Base-by-base conservation (phyloP, 2,888 invertebrate genomes). In the Automeris io region DNA sequence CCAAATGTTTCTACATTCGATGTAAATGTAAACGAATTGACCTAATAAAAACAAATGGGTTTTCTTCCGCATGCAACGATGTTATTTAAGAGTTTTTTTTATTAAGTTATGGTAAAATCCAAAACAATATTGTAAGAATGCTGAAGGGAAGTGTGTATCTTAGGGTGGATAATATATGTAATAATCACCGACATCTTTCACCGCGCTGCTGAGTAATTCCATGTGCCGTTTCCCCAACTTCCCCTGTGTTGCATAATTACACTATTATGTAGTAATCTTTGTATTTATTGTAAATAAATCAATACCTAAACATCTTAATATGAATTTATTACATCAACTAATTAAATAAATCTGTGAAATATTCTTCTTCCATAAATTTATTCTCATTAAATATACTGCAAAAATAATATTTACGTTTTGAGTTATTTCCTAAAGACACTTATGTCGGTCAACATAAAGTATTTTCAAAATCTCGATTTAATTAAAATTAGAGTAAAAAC, bases 121-220 rank as follows among this genome's bases (percentile, higher is more conserved):
- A 49, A 46, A 47, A 42, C 47, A 44, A 46, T 45, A 42, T 39
- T 31, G 34, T 34, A 40, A 50, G 61, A 57, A 63, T 54, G 57
- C 49, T 46, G 51, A 46, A 53, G 54, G 57, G 56, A 57, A 49
- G 48, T 53, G 52, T 51, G 51, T 57, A 54, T 55, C 67, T 65
- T 54, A 52, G 61, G 55, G 61, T 47, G 69, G 70, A 68, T 75
- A 79, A 81, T 77, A 74, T 68, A 68, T 68, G 77, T 66, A 76
- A 79, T 83, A 77, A 79, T 80, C 76, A 61, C 69, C 59, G 56
- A 61, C 74, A 79, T 81, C 70, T 60, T 63, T 80, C 77, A 75
- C 70, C 51, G 62, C 57, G 54, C 49, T 57, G 51, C 56, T 13
- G 9, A 11, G 9, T 25, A 61, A 63, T 69, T 66, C 68, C 67